These are phyloP conservation scores for Bombus balteatus DNA, from an alignment of 1,140 invertebrate species.

Conservation along the genomic window DNA sequence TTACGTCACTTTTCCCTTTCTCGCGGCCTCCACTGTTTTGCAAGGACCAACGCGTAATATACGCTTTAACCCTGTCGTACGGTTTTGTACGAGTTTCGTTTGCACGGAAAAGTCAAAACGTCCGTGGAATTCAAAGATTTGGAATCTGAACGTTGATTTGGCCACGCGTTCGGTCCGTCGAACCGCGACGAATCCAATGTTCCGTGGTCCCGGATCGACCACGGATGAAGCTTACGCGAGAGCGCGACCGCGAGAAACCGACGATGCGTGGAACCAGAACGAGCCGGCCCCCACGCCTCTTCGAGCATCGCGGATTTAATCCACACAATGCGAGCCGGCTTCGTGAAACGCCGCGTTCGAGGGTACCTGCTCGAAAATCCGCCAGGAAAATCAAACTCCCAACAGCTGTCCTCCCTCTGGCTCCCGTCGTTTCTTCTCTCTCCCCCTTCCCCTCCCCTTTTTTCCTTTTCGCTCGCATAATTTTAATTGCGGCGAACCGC, in stretches of 20 bases:
- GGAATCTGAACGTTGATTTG: too few species aligned
- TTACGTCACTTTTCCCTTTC: neutral
- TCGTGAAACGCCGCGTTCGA: neutral
- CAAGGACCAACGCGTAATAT: too few species aligned
- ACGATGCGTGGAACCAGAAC: constrained; percentile 16
- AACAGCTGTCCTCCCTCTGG: neutral
- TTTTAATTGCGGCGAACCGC: constrained; percentile 14
- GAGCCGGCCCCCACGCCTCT: neutral
- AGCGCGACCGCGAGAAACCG: neutral
- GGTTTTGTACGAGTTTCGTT: too few species aligned
- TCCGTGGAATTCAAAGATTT: too few species aligned
- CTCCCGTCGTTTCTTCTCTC: too few species aligned
- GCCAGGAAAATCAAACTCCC: neutral
- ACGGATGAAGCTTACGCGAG: neutral
- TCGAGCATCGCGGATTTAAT: neutral
- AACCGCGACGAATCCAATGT: too few species aligned
- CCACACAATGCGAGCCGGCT: constrained; percentile 13
- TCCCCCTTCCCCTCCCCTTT: rapidly evolving
- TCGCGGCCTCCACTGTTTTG: too few species aligned
- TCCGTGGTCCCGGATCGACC: constrained; percentile 3
- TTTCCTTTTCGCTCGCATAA: neutral
- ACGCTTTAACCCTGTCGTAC: too few species aligned
- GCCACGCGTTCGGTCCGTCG: too few species aligned
- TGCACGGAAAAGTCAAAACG: too few species aligned
- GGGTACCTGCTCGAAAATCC: neutral